These are phyloP conservation scores for Trichonephila clavata DNA, from an alignment of 1,140 invertebrate genomes.

Conservation along the genomic window DNA sequence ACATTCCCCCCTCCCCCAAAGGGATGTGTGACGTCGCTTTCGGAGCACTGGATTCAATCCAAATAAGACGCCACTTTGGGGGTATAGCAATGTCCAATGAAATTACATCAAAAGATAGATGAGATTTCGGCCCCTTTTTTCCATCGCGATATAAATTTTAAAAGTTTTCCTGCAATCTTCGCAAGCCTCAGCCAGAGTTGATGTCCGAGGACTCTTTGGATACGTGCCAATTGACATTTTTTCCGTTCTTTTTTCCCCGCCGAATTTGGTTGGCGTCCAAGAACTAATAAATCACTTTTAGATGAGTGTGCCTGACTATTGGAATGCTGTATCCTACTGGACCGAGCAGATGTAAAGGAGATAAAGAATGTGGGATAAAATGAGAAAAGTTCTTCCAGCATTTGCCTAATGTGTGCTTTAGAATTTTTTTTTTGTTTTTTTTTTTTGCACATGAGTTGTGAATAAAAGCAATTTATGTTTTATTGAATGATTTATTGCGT, in stretches of 20 bases:
- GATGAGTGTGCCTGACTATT: constrained; percentile 38
- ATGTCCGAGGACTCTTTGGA: constrained; percentile 27
- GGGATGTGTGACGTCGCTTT: too few species aligned
- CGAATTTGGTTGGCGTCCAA: constrained; percentile 55
- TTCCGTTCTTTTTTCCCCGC: neutral
- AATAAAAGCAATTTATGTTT: neutral
- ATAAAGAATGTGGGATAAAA: neutral
- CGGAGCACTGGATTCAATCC: constrained; percentile 20
- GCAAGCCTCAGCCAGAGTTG: neutral
- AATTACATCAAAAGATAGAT: constrained; percentile 73
- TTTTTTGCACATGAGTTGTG: neutral
- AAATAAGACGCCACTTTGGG: constrained; percentile 51
- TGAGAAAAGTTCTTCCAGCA: neutral
- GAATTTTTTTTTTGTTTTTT: neutral
- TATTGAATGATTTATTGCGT: neutral
- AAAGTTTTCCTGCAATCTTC: constrained; percentile 1
- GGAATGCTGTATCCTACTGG: neutral
- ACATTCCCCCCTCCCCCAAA: neutral
- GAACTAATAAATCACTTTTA: constrained; percentile 64
- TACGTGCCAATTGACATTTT: neutral
- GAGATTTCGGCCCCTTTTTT: constrained; percentile 44
- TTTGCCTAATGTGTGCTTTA: neutral
- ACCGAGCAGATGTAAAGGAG: constrained; percentile 2
- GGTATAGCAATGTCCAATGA: constrained; percentile 60
- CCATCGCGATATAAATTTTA: constrained; percentile 59